Evolutionary conservation across 2,113 vertebrate genomes (phyloP), one percentile per base, ranked within the genome.

Genomic region (Lasiurus cinereus): DNA sequence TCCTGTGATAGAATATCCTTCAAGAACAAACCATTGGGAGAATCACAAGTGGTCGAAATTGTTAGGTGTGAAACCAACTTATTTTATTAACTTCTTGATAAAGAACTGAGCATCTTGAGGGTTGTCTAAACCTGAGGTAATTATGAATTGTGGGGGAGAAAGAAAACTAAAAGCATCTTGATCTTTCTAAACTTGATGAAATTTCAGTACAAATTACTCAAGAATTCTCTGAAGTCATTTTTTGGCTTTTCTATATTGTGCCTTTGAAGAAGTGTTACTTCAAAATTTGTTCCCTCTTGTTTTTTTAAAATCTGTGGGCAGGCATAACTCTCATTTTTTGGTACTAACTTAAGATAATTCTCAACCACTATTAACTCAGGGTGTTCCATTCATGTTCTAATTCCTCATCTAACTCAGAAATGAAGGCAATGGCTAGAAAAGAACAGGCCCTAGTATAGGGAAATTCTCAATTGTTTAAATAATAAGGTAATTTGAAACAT

Each of bases 401-500:
- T 72, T 76, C 10, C 18, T 2, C 56, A 21, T 64, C 18, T 66
- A 10, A 84, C 16, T 62, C 43, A 39, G 59, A 87, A 86, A 24
- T 39, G 33, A 31, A 70, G 19, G 22, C 8, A 18, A 33, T 84
- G 43, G 16, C 93, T 83, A n/a, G 39, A 73, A 88, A 72, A 92
- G 62, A 67, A 33, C 31, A 77, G 54, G 39, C 5, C 31, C 2
- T 50, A 19, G 24, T 87, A 70, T 6, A 1, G 39, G n/a, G 33
- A 46, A 84, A 59, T 84, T 77, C 80, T 93, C 52, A 73, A 0
- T 94, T 96, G 66, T 96, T 27, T 86, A 87, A 80, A 18, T 85
- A 77, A 95, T 82, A 54, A 72, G 33, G 62, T 83, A 88, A 69
- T 92, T 96, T 92, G 67, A 94, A 96, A 88, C 46, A 76, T 70